phyloP scores from a whole-genome alignment of 2,113 vertebrate genomes.

The Ranitomeya imitator region DNA sequence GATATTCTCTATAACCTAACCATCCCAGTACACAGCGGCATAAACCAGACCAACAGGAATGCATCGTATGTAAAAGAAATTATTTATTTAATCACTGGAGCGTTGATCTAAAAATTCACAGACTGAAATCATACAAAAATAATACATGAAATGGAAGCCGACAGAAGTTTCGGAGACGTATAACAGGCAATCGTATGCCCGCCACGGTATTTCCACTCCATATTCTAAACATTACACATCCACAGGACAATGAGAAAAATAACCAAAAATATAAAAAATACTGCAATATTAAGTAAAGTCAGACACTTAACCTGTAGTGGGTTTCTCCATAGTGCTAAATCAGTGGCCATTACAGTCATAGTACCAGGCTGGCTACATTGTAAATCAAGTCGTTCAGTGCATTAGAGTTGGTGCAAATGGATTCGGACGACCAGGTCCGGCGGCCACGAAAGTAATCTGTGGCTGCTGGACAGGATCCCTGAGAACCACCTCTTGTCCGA shows the following conservation, averaged over 20 bases:
- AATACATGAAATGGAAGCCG: constrained; percentile 20
- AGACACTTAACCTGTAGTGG: not conserved
- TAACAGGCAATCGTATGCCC: not conserved
- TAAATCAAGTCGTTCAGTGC: not conserved
- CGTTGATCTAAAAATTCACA: constrained; percentile 8
- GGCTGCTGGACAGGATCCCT: too few species aligned
- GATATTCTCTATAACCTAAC: too few species aligned
- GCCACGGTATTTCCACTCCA: not conserved
- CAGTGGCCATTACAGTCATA: not conserved
- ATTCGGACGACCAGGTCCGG: too few species aligned
- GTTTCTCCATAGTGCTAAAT: not conserved
- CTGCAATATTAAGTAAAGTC: not conserved
- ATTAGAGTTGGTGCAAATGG: too few species aligned
- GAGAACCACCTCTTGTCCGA: too few species aligned
- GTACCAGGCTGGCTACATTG: not conserved
- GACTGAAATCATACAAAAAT: constrained; percentile 36
- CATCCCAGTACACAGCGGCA: not conserved
- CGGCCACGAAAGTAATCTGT: too few species aligned
- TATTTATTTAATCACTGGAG: constrained; percentile 30
- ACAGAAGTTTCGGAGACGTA: not conserved
- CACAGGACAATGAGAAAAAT: not conserved
- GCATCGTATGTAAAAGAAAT: constrained; percentile 28
- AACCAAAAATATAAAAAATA: not conserved
- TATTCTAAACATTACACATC: not conserved
- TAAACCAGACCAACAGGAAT: not conserved